These are phyloP conservation scores for Heterochromis multidens DNA, from an alignment of 2,113 vertebrate species.

Conservation along the genomic window DNA sequence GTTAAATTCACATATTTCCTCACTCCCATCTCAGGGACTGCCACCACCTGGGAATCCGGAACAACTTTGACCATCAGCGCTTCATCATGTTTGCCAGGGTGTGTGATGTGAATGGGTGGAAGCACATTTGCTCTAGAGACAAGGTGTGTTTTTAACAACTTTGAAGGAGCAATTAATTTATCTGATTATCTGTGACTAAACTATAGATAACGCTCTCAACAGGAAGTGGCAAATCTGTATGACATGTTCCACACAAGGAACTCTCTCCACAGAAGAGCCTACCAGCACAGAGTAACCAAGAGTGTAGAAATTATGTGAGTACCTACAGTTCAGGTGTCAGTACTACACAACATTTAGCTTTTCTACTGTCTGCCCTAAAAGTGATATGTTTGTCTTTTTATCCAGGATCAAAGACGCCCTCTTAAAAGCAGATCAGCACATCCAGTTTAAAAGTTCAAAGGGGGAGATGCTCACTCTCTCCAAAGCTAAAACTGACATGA, in stretches of 20 bases:
- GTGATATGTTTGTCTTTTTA: accelerated
- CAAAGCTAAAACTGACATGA: constrained; percentile 84
- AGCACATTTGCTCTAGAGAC: constrained; percentile 85
- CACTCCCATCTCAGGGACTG: constrained; percentile 79
- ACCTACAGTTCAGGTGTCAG: not conserved
- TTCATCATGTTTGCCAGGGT: constrained; percentile 85
- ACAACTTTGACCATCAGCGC: constrained; percentile 86
- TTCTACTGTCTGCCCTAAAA: accelerated
- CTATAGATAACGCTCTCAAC: not conserved
- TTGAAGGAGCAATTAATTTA: not conserved
- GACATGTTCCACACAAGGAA: constrained; percentile 89
- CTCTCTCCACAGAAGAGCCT: constrained; percentile 84
- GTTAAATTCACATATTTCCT: accelerated
- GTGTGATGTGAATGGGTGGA: constrained; percentile 72
- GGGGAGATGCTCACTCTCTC: constrained; percentile 75
- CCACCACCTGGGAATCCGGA: constrained; percentile 87
- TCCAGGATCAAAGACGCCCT: constrained; percentile 89
- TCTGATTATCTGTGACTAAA: not conserved
- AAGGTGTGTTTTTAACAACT: constrained; percentile 74
- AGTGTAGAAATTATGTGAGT: constrained; percentile 89
- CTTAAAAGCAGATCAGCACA: constrained; percentile 79
- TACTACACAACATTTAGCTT: not conserved
- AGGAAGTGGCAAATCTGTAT: constrained; percentile 88
- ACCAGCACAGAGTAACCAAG: constrained; percentile 85
- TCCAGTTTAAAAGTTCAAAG: constrained; percentile 73